A percentile compares a stretch with the other conserved stretches of the same genome.
Conservation (phyloP, 2,113 vertebrate species). For the Thinocorus orbignyianus region DNA sequence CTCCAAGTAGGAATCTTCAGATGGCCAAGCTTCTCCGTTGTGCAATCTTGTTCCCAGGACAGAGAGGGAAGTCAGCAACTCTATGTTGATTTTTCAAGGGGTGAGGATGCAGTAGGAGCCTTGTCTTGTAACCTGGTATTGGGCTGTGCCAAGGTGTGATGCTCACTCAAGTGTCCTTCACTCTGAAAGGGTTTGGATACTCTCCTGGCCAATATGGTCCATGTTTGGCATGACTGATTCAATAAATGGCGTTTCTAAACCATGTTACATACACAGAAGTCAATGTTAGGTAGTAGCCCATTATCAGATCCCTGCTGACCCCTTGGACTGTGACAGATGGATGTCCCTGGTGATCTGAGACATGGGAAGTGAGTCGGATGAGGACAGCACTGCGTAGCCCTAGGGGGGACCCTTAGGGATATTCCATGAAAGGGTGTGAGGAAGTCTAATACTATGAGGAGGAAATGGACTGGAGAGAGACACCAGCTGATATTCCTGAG, state of each 20-base stretch:
- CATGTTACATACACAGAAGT: not conserved
- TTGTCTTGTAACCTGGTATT: not conserved
- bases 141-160: not conserved
- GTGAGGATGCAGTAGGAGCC: not conserved
- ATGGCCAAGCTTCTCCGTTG: not conserved
- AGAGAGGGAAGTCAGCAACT: not conserved
- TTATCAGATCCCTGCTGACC: not conserved
- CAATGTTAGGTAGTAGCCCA: not conserved
- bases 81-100: not conserved
- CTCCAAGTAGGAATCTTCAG: not conserved
- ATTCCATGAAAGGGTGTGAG: not conserved
- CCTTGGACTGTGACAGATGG: not conserved
- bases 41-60: fast-evolving
- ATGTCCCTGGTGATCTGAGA: not conserved
- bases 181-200: not conserved
- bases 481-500: not conserved
- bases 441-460: not conserved
- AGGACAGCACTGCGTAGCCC: not conserved
- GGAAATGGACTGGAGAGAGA: not conserved
- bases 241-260: slow-evolving; percentile 1
- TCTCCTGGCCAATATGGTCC: not conserved
- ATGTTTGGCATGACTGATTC: not conserved
- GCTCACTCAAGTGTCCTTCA: not conserved
- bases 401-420: not conserved
- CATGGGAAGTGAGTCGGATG: not conserved